Base-by-base conservation (phyloP, 1,140 invertebrate genomes). In the Lepeophtheirus salmonis region DNA sequence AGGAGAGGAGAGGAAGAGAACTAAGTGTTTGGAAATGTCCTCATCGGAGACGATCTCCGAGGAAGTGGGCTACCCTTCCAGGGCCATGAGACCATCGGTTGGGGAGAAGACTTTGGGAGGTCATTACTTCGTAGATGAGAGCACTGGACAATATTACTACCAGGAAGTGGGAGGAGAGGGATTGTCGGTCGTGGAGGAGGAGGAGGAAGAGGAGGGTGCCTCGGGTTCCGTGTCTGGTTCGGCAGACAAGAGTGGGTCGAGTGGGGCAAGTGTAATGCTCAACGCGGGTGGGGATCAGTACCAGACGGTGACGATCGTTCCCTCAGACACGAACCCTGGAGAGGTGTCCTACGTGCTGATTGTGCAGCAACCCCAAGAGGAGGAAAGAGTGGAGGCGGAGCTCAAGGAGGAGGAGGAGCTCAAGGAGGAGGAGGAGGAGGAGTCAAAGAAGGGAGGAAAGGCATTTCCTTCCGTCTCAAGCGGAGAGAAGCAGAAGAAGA, bases 231-330 rank as follows among this genome's bases (percentile, higher is more conserved):
- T n/a, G n/a, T 54, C 52, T 2, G 23, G 14, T 14, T 50, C 49
- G 16, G 20, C 49, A 18, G 49, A n/a, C 10, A 50, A 50, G 20
- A 20, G 2, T 20, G n/a, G n/a, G n/a, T 22, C 16, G 2, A 54
- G 21, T 22, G 52, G 23, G n/a, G 22, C 3, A 14, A 52, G 63
- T 13, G 56, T 66, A 3, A 55, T 66, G 3, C 52, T 65, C 14
- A 66, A 65, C 51, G 56, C 64, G 50, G 51, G 63, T 48, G 68
- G 64, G 22, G 67, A 67, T 61, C 61, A 63, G 2, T 88, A 82
- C 72, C 85, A 89, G 70, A 84, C 86, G 1, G 83, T 91, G 0
- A 87, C 86, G 0, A 80, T 91, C 63, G 81, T 90, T 16, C 86
- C 86, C 1, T 83, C 85, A 0, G 83, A 89, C 60, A 79, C 77